These are phyloP conservation scores for Asarcornis scutulata DNA, from an alignment of 2,113 vertebrate species.

Conservation along the genomic window DNA sequence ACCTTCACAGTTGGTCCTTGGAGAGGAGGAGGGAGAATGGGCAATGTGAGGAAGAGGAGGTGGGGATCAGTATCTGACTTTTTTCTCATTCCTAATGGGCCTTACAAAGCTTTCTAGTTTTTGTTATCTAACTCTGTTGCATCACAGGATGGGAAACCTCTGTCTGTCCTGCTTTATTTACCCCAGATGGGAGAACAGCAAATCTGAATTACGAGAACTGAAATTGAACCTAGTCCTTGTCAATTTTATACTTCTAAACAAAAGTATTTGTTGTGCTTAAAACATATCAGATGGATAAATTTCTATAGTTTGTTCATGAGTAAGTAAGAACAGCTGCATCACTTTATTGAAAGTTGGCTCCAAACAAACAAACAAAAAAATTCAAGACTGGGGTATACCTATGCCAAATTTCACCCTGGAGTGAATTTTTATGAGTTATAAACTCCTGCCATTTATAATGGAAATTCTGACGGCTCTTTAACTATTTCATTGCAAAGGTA, in stretches of 20 bases:
- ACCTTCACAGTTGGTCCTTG: background rate
- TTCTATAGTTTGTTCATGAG: constrained; percentile 22
- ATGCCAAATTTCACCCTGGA: constrained; percentile 45
- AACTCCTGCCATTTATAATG: constrained; percentile 40
- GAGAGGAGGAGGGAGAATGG: background rate
- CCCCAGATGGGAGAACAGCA: background rate
- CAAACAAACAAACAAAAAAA: constrained; percentile 49
- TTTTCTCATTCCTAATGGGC: background rate
- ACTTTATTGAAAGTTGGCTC: constrained; percentile 38
- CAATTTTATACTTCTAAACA: background rate
- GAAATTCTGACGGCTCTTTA: constrained; percentile 50
- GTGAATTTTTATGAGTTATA: constrained; percentile 51
- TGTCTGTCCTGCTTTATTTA: background rate
- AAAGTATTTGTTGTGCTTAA: constrained; percentile 19
- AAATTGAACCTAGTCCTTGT: background rate
- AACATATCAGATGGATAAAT: constrained; percentile 17
- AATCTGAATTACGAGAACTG: background rate
- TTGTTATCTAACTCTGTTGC: background rate
- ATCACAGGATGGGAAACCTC: background rate
- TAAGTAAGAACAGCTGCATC: constrained; percentile 55
- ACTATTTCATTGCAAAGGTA: constrained; percentile 23
- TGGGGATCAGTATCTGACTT: background rate
- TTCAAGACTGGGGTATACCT: background rate
- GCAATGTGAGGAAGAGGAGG: background rate
- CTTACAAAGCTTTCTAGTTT: background rate